Evolutionary conservation across 2,888 invertebrate species (phyloP).

Genomic region (Smittia sp.): DNA sequence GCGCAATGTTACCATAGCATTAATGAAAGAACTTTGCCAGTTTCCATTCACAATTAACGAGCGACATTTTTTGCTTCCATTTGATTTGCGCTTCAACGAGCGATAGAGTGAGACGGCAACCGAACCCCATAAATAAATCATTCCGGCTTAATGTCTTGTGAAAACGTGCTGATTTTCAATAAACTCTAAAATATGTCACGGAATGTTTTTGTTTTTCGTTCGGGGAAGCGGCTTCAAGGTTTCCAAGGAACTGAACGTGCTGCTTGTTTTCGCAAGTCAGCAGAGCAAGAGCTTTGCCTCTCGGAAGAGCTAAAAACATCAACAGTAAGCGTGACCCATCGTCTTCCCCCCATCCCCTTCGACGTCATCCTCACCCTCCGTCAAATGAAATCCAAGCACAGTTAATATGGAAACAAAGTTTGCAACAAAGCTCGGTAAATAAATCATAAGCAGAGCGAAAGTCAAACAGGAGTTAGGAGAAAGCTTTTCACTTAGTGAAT

Average conservation of each 20-base stretch:
- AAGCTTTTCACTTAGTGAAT: neutral
- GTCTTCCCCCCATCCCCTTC: neutral
- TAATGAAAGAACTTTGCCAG: neutral
- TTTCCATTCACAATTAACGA: neutral
- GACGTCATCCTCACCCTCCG: too few relatives aligned
- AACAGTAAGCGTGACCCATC: neutral
- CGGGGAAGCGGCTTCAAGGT: neutral
- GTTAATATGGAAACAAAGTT: neutral
- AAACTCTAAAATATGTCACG: constrained; percentile 1
- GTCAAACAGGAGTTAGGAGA: neutral
- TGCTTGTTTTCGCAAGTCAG: constrained; percentile 7
- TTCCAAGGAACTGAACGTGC: neutral
- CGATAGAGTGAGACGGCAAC: neutral
- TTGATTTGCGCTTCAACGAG: neutral
- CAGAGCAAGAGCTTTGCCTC: neutral
- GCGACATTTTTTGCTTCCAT: neutral
- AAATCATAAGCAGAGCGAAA: constrained; percentile 7
- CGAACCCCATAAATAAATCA: neutral
- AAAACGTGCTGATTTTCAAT: constrained; percentile 25
- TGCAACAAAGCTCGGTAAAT: constrained; percentile 5
- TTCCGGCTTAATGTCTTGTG: neutral
- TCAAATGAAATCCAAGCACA: neutral
- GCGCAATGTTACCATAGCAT: neutral
- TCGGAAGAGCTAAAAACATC: neutral
- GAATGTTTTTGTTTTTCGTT: constrained; percentile 5